Conservation (phyloP, 2,888 invertebrate species). For the Conus canariensis region DNA sequence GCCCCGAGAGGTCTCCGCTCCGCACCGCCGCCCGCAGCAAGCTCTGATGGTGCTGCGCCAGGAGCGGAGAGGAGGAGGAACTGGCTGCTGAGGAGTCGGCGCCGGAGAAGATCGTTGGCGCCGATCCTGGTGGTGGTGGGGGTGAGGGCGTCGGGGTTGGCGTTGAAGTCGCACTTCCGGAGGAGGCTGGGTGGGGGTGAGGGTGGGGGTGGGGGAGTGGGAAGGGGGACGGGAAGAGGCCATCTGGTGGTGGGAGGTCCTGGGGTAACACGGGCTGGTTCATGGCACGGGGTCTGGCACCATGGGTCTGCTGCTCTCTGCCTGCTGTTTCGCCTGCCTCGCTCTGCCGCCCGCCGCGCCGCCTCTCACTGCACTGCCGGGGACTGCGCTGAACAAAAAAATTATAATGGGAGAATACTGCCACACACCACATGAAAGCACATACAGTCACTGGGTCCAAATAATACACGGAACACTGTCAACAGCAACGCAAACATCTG, state of each 20-base stretch:
- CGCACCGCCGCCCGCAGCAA: constrained; percentile 76
- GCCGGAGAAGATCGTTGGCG: background rate
- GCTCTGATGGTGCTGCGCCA: constrained; percentile 66
- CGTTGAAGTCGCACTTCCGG: background rate
- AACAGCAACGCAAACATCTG: too few species aligned
- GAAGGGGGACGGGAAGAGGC: background rate
- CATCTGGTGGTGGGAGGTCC: background rate
- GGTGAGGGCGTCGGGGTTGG: background rate
- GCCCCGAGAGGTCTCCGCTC: constrained; percentile 73
- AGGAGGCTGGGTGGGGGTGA: too few species aligned
- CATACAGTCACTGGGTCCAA: too few species aligned
- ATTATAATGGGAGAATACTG: too few species aligned
- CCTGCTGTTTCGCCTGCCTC: too few species aligned
- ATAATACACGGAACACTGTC: too few species aligned
- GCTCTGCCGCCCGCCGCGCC: too few species aligned
- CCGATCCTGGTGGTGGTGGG: background rate
- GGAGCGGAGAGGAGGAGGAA: constrained; percentile 39
- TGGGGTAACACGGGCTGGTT: constrained; percentile 25
- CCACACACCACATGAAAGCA: too few species aligned
- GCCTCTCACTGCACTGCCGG: too few species aligned
- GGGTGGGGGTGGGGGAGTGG: background rate
- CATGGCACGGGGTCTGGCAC: constrained; percentile 27
- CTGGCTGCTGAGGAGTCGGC: background rate
- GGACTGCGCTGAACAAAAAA: too few species aligned
- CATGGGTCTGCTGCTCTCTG: background rate